These are phyloP conservation scores for Equus quagga DNA, from an alignment of 2,113 vertebrate genomes.

Conservation along the genomic window DNA sequence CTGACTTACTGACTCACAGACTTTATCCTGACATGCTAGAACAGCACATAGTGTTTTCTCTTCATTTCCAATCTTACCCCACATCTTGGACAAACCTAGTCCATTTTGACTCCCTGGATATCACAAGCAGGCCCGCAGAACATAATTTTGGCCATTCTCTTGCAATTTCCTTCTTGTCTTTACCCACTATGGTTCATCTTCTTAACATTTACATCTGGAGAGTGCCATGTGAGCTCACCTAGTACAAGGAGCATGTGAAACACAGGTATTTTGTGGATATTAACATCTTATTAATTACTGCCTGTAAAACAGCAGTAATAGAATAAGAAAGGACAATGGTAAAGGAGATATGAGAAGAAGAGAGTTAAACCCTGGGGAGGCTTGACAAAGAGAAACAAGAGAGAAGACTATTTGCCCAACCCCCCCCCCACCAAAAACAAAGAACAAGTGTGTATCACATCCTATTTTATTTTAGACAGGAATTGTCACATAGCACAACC, in stretches of 20 bases:
- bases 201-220: not conserved
- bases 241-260: not conserved
- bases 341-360: not conserved
- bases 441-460: not conserved
- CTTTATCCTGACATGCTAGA: not conserved
- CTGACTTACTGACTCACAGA: not conserved
- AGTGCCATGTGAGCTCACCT: not conserved
- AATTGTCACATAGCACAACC: not conserved
- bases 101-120: not conserved
- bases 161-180: not conserved
- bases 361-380: not conserved
- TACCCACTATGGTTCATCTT: not conserved
- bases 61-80: not conserved
- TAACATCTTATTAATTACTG: not conserved
- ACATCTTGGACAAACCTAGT: not conserved
- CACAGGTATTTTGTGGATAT: not conserved
- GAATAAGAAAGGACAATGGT: not conserved
- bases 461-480: not conserved
- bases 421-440: not conserved
- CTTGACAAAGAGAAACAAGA: not conserved
- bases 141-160: not conserved
- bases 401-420: not conserved
- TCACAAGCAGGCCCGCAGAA: not conserved
- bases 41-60: not conserved
- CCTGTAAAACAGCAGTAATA: not conserved